Conservation (phyloP, 2,797 vertebrate genomes). For the Gallinago solitaria region DNA sequence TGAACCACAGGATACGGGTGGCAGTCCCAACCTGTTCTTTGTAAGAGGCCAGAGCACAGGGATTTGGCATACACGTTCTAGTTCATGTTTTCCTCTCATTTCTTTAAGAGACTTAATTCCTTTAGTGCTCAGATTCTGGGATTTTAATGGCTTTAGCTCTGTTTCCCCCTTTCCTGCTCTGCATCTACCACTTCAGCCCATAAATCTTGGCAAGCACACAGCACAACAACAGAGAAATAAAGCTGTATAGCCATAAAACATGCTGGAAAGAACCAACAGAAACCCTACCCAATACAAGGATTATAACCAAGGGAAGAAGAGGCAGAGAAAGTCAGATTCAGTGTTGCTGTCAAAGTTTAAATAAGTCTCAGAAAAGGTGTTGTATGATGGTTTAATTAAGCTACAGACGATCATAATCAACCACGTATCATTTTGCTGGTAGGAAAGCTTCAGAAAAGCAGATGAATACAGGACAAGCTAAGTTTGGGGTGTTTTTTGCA, state of each 20-base stretch:
- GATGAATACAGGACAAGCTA: neutral
- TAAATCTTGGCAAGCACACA: slow-evolving; percentile 44
- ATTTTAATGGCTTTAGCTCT: slow-evolving; percentile 23
- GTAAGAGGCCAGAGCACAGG: neutral
- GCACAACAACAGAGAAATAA: slow-evolving; percentile 44
- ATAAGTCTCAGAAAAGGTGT: neutral
- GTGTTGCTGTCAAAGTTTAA: neutral
- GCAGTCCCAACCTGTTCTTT: neutral
- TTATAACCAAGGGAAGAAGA: neutral
- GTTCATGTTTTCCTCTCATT: neutral
- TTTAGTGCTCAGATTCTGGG: neutral
- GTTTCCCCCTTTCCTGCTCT: slow-evolving; percentile 21
- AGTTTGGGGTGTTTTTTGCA: neutral
- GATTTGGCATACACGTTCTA: neutral
- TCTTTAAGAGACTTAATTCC: neutral
- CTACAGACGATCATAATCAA: neutral
- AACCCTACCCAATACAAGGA: neutral
- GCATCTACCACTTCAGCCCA: slow-evolving; percentile 36
- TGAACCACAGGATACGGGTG: neutral
- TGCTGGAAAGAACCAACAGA: neutral
- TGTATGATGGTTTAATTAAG: neutral
- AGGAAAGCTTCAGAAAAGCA: neutral
- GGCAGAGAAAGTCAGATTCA: neutral
- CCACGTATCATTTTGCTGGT: neutral
- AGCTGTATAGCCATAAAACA: neutral